Evolutionary conservation across 1,140 invertebrate genomes (phyloP), one percentile per base, ranked within the genome.

Genomic region (Dreissena polymorpha): DNA sequence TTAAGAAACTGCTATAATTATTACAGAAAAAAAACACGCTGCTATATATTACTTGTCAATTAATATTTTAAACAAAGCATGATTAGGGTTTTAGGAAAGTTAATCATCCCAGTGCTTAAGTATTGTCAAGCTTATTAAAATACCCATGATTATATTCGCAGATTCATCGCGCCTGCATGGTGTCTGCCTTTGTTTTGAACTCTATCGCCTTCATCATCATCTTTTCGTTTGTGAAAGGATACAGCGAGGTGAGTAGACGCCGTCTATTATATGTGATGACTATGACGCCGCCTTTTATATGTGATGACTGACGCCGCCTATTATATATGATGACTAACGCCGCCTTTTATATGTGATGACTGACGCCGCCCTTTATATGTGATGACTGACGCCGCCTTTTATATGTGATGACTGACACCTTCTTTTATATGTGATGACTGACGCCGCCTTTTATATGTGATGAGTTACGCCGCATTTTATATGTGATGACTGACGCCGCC

Each of bases 171-270:
- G 74, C 77, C 2, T 88, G 85, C 60, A 91, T 92, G 90, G 78
- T 89, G 3, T 64, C 86, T 8, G 84, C 86, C 0, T 53, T 90
- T 14, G 72, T 89, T 10, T 70, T 88, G 2, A 91, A 90, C 14
- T 57, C 87, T 10, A 81, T 89, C 13, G 90, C 78, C 29, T 92
- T 92, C 83, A 88, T 92, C 63, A 86, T 91, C 67, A 92, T 92
- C 70, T 91, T 92, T 81, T 85, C 89, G 21, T 83, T 87, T 21
- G 87, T 84, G 12, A 83, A 76, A 67, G 90, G 86, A 21, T 91
- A 87, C 39, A 91, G 89, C 68, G 51, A 87, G 49, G 90, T 89
- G 86, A 88, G 88, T 88, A 72, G 13, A 75, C 12, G 78, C 68
- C 53, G 49, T 53, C n/a, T 8, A 39, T 39, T 39, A 8, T 8